These are phyloP conservation scores for Druon quercuslanigerum DNA, from an alignment of 1,140 invertebrate genomes.

Conservation along the genomic window DNA sequence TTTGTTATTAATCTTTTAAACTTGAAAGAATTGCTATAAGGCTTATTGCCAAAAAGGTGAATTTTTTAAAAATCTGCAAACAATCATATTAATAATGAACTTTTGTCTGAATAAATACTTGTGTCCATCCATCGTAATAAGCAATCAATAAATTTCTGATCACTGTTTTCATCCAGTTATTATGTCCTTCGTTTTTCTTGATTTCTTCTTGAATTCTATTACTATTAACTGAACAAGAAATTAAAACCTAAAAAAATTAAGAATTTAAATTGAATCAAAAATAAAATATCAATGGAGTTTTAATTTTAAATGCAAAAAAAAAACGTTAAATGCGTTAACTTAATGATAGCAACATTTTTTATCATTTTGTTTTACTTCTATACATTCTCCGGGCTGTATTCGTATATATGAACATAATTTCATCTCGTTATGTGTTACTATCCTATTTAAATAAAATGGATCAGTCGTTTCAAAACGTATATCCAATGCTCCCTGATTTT, in stretches of 20 bases:
- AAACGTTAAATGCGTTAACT: background rate
- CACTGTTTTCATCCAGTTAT: background rate
- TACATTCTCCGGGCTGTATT: conserved; percentile 37
- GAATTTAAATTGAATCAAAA: background rate
- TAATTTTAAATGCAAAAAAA: conserved; percentile 8
- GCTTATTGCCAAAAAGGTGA: no score
- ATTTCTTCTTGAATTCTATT: conserved; percentile 32
- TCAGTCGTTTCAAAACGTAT: conserved; percentile 37
- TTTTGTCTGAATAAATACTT: conserved; percentile 36
- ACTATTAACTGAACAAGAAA: conserved; percentile 27
- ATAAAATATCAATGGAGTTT: background rate
- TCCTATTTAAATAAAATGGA: conserved; percentile 42
- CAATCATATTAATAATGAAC: background rate
- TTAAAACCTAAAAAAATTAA: conserved; percentile 33
- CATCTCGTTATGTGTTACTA: conserved; percentile 1
- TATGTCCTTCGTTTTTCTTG: background rate
- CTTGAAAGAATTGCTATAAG: no score
- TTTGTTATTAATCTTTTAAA: no score
- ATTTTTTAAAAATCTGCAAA: no score
- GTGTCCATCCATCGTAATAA: conserved; percentile 35
- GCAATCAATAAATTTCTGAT: conserved; percentile 35
- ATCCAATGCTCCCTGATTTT: conserved; percentile 2
- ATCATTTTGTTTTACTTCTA: conserved; percentile 38
- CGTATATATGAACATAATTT: background rate
- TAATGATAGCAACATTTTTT: background rate